Evolutionary conservation across 1,140 invertebrate genomes (phyloP).

Genomic region (Trichonephila clavata): DNA sequence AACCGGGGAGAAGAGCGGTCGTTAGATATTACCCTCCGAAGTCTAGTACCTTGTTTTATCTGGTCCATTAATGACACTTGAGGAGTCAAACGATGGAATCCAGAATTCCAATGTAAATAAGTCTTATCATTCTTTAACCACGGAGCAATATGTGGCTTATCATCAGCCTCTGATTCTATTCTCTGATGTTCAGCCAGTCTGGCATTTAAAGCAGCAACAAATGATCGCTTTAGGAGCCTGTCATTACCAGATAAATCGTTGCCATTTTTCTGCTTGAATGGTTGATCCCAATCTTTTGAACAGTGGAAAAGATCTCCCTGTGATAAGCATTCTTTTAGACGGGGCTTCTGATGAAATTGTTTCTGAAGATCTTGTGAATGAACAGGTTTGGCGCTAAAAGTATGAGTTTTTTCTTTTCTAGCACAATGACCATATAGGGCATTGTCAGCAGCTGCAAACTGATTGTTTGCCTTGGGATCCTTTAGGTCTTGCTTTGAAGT

Average conservation of each 20-base stretch:
- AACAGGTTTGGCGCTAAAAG: constrained; percentile 64
- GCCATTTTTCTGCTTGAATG: constrained; percentile 48
- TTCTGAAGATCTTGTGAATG: constrained; percentile 56
- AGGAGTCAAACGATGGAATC: background rate
- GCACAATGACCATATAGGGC: constrained; percentile 5
- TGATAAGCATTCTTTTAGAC: constrained; percentile 59
- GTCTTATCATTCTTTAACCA: constrained; percentile 68
- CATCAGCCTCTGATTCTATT: constrained; percentile 11
- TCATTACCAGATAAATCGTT: constrained; percentile 47
- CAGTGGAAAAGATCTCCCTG: constrained; percentile 62
- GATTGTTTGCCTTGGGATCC: background rate
- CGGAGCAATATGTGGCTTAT: constrained; percentile 37
- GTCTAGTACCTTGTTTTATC: constrained; percentile 90
- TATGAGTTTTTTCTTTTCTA: constrained; percentile 59
- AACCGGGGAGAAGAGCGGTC: constrained; percentile 85
- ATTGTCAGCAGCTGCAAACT: background rate
- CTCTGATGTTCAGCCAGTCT: constrained; percentile 62
- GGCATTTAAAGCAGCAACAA: constrained; percentile 72
- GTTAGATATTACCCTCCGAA: constrained; percentile 84
- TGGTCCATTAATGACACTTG: constrained; percentile 91
- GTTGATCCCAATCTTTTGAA: constrained; percentile 48
- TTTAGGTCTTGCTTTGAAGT: constrained; percentile 50
- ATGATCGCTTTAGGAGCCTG: constrained; percentile 41
- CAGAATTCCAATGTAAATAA: constrained; percentile 47
- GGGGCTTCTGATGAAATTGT: constrained; percentile 49